A percentile compares a stretch with the other conserved stretches of the same genome.
phyloP scores from a whole-genome alignment of 2,888 invertebrate genomes.

The Drosophila limbata region DNA sequence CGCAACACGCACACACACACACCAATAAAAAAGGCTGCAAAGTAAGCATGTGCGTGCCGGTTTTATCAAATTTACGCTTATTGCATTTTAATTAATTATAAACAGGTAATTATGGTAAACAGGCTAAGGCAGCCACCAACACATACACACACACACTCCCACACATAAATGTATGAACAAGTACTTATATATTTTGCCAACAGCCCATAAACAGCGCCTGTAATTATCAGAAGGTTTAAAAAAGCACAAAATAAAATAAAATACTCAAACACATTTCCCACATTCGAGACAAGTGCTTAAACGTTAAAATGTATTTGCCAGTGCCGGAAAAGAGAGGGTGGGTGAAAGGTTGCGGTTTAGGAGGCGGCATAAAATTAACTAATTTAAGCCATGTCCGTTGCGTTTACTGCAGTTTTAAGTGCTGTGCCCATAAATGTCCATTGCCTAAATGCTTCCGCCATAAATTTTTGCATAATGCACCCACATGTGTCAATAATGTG shows the following conservation, averaged over 20 bases:
- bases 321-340: not conserved
- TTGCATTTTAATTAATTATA: constrained; percentile 83
- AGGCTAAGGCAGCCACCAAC: constrained; percentile 43
- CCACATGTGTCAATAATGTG: constrained; percentile 66
- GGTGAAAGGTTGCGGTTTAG: not conserved
- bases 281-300: constrained; percentile 43
- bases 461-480: constrained; percentile 59
- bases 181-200: constrained; percentile 24
- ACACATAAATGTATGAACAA: constrained; percentile 14
- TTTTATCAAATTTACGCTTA: constrained; percentile 81
- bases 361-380: constrained; percentile 42
- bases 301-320: constrained; percentile 30
- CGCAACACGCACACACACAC: constrained; percentile 25
- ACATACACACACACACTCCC: constrained; percentile 12
- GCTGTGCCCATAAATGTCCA: constrained; percentile 47
- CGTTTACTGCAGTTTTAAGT: constrained; percentile 57
- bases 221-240: constrained; percentile 41
- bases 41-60: constrained; percentile 66
- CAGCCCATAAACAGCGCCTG: constrained; percentile 47
- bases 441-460: constrained; percentile 62
- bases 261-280: constrained; percentile 26
- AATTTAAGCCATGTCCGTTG: constrained; percentile 43
- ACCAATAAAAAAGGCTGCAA: constrained; percentile 38
- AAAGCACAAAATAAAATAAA: not conserved
- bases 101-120: constrained; percentile 82